Percentiles rank a stretch among this genome's conserved stretches.
phyloP scores from a whole-genome alignment of 2,888 invertebrate species.

The Drosophila quinaria region DNA sequence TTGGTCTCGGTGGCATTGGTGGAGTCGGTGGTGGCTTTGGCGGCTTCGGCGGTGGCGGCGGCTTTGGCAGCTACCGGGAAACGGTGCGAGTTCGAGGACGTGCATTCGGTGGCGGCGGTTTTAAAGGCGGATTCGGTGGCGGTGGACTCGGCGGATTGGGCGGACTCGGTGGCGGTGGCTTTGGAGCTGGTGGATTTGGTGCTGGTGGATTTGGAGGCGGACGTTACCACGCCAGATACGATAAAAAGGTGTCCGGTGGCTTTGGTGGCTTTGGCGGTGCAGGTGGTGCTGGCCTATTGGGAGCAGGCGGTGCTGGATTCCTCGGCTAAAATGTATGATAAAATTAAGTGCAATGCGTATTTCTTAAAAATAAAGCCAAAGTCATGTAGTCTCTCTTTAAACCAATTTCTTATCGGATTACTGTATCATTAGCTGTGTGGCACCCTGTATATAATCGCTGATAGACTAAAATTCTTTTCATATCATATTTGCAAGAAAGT shows the following conservation, averaged over 20 bases:
- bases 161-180: constrained; percentile 67
- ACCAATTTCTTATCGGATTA: background rate
- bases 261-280: constrained; percentile 35
- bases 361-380: constrained; percentile 33
- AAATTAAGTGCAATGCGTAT: constrained; percentile 15
- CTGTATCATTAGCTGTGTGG: background rate
- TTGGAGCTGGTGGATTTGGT: constrained; percentile 50
- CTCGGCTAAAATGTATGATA: constrained; percentile 18
- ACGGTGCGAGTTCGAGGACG: constrained; percentile 66
- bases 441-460: background rate
- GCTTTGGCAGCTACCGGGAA: constrained; percentile 78
- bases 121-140: constrained; percentile 57
- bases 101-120: constrained; percentile 71
- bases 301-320: constrained; percentile 41
- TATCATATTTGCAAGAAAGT: too few relatives aligned
- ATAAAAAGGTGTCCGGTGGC: constrained; percentile 27
- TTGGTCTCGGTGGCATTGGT: constrained; percentile 37
- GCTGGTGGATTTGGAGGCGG: constrained; percentile 31
- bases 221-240: constrained; percentile 23
- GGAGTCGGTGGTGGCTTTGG: constrained; percentile 48
- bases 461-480: too few relatives aligned
- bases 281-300: constrained; percentile 48
- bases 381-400: background rate
- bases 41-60: constrained; percentile 70
- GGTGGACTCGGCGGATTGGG: constrained; percentile 67